phyloP scores from a whole-genome alignment of 35 echinoderm and acorn worm species.

The Apostichopus japonicus region DNA sequence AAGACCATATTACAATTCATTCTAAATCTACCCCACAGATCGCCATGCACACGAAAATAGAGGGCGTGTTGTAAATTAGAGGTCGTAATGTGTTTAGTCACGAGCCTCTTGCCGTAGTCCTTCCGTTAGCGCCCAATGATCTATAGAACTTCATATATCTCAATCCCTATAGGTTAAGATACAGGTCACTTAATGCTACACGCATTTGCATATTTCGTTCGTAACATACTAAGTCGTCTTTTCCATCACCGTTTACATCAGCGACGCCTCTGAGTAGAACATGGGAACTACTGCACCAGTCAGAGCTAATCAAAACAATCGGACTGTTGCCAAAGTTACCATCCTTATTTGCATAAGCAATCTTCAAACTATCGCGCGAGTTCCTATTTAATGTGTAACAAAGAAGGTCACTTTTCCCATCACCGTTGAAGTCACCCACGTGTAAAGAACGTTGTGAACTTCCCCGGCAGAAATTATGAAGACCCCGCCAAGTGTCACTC shows the following conservation, averaged over 20 bases:
- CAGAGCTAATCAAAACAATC: neutral
- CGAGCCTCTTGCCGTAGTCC: too few relatives aligned
- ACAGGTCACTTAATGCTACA: slow-evolving; percentile 34
- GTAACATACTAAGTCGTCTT: slow-evolving; percentile 54
- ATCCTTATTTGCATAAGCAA: slow-evolving; percentile 12
- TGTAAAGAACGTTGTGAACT: slow-evolving; percentile 14
- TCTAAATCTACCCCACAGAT: too few relatives aligned
- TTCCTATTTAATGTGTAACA: slow-evolving; percentile 14
- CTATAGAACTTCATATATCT: too few relatives aligned
- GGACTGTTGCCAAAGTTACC: slow-evolving; percentile 32
- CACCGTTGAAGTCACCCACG: slow-evolving; percentile 52
- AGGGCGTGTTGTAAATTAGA: too few relatives aligned
- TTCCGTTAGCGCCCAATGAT: too few relatives aligned
- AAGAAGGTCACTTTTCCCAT: slow-evolving; percentile 39
- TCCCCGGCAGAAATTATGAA: neutral
- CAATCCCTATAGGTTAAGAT: slow-evolving; percentile 25
- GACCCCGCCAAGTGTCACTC: neutral
- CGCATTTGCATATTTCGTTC: slow-evolving; percentile 8
- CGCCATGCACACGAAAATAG: too few relatives aligned
- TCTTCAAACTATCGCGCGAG: slow-evolving; percentile 4
- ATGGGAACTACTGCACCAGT: slow-evolving; percentile 13
- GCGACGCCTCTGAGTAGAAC: slow-evolving; percentile 1
- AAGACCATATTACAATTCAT: too few relatives aligned
- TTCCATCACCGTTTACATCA: slow-evolving; percentile 63
- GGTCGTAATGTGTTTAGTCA: too few relatives aligned